Base-by-base conservation (phyloP, 2,113 vertebrate genomes). In the Scortum barcoo region DNA sequence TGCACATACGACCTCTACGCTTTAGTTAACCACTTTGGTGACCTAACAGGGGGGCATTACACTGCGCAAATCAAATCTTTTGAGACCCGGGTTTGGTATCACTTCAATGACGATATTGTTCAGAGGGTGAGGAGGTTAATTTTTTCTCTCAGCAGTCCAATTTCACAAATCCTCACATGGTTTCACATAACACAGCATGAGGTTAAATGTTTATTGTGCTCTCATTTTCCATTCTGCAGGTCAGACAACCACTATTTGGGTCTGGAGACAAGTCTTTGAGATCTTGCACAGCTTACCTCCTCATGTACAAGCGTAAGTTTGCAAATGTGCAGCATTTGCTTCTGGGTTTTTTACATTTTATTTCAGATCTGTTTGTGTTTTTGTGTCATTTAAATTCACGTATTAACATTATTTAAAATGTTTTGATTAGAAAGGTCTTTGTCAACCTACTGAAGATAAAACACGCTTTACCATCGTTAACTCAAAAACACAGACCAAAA, bases 1-100 rank as follows among this genome's bases (percentile, higher is more conserved):
- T 65, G 11, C 48, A 65, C 5, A 16, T 95, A 94, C 51, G 67
- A 89, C 3, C 94, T 95, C 42, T 95, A 94, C 36, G 94, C 93
- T 0, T 24, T 94, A 20, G 89, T 94, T 14, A 22, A 94, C 73
- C 95, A 95, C 78, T 73, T 19, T 13, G 94, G 94, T 2, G 75
- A 24, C 48, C 79, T 93, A 0, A 73, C 60, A 73, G 87, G 85
- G 60, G 94, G 95, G n/a, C 94, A 95, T 53, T 95, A 95, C 16
- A 83, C 85, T 0, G 87, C 93, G 2, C 24, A 66, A 0, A 92
- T 95, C 81, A 91, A 76, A 51, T 95, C 94, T 5, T 88, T 80
- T 87, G 88, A 94, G n/a, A 91, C 81, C 54, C 13, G 72, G 1
- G 5, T 3, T 14, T 95, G 94, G 94, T 95, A 95, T 38, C 0